A percentile compares a stretch with the other conserved stretches of the same genome.
Conservation (phyloP, 2,888 invertebrate genomes). For the Tetropium fuscum region DNA sequence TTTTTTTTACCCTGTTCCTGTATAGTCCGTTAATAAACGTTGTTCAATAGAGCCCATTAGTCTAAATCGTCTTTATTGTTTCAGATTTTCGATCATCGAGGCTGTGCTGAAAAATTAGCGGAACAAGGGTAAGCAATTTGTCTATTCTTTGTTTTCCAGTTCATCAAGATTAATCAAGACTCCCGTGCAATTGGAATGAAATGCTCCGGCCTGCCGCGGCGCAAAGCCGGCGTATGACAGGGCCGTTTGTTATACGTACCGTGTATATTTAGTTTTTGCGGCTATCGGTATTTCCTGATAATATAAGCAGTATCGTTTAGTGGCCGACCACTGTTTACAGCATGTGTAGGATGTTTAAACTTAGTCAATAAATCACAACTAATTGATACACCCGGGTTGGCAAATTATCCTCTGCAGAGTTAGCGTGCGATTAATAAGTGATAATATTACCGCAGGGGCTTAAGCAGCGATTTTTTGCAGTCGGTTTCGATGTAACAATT, state of each 20-base stretch:
- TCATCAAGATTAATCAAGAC: constrained; percentile 17
- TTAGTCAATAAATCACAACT: constrained; percentile 49
- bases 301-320: constrained; percentile 29
- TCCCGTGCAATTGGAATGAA: constrained; percentile 7
- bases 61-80: constrained; percentile 12
- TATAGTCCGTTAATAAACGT: neutral
- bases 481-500: too few relatives aligned
- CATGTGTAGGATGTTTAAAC: constrained; percentile 44
- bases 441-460: neutral
- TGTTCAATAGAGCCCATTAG: neutral
- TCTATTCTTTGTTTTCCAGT: constrained; percentile 14
- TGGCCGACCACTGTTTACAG: constrained; percentile 28
- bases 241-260: constrained; percentile 6
- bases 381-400: constrained; percentile 53
- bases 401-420: constrained; percentile 48
- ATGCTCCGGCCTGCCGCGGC: neutral
- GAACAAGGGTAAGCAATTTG: constrained; percentile 17
- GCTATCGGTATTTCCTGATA: constrained; percentile 23
- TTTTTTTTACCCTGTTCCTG: too few relatives aligned
- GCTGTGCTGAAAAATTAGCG: constrained; percentile 8
- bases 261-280: constrained; percentile 18
- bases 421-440: constrained; percentile 46
- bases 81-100: constrained; percentile 1
- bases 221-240: too few relatives aligned
- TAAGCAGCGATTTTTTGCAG: too few relatives aligned